These are phyloP conservation scores for Diabrotica undecimpunctata DNA, from an alignment of 1,140 invertebrate species.

Conservation along the genomic window DNA sequence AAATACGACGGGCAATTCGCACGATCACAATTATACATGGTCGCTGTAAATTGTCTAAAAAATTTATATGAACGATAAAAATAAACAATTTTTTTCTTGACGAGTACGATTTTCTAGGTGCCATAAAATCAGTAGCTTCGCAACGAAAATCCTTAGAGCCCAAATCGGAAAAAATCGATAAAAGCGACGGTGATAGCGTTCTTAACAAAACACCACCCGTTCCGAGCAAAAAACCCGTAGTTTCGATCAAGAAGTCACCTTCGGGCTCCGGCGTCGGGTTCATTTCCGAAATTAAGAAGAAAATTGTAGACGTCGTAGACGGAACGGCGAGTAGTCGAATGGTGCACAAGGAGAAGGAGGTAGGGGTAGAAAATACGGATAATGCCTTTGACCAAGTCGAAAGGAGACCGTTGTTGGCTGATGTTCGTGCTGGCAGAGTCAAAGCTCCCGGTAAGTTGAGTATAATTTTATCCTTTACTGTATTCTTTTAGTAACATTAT, in stretches of 20 bases:
- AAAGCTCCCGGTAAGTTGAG: conserved; percentile 48
- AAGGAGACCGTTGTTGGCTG: conserved; percentile 56
- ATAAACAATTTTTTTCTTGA: no score
- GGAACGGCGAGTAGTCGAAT: conserved; percentile 40
- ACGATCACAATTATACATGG: no score
- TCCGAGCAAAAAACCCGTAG: conserved; percentile 56
- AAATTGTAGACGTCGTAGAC: conserved; percentile 50
- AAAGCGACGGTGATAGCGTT: conserved; percentile 28
- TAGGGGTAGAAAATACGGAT: conserved; percentile 22
- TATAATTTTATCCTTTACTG: background rate
- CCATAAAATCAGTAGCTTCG: conserved; percentile 48
- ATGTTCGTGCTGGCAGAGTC: conserved; percentile 59
- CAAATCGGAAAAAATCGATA: conserved; percentile 42
- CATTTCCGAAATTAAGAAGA: conserved; percentile 58
- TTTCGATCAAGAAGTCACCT: conserved; percentile 62
- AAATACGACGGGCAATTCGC: no score
- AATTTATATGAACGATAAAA: no score
- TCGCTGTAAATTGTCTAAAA: no score
- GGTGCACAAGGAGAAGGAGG: conserved; percentile 23
- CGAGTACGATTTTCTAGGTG: conserved; percentile 21
- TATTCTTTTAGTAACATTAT: background rate
- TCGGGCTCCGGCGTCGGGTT: conserved; percentile 53
- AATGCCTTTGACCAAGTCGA: conserved; percentile 61
- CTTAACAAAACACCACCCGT: conserved; percentile 41
- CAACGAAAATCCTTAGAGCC: conserved; percentile 53